phyloP scores from a whole-genome alignment of 2,888 invertebrate genomes.

The Sthenelais limicola region DNA sequence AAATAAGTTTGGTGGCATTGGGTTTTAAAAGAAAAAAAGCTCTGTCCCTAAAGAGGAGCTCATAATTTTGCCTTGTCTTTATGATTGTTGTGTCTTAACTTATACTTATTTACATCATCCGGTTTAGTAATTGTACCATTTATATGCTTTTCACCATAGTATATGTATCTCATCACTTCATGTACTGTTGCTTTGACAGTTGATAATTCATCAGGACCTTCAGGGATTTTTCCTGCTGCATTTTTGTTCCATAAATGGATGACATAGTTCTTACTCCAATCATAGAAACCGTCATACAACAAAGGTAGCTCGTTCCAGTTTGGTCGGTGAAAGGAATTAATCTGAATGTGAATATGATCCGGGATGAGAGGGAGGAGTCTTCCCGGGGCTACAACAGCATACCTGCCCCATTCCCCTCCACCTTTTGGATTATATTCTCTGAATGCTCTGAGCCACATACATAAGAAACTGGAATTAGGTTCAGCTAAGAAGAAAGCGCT shows the following conservation, averaged over 20 bases:
- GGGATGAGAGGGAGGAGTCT: background rate
- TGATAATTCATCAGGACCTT: too few species aligned
- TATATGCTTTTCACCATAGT: too few species aligned
- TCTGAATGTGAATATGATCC: background rate
- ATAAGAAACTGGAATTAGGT: background rate
- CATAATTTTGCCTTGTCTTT: too few species aligned
- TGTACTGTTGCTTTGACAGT: too few species aligned
- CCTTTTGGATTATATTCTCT: constrained; percentile 8
- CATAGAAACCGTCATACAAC: constrained; percentile 11
- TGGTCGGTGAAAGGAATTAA: background rate
- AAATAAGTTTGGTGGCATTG: too few species aligned
- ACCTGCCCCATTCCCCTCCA: background rate
- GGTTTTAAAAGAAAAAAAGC: too few species aligned
- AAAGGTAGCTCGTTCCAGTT: constrained; percentile 6
- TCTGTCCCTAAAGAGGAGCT: too few species aligned
- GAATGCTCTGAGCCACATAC: constrained; percentile 17
- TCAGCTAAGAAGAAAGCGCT: constrained; percentile 18
- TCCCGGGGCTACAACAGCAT: constrained; percentile 4
- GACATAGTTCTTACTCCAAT: constrained; percentile 20
- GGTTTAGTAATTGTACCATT: too few species aligned
- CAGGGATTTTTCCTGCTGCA: too few species aligned
- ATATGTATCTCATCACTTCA: too few species aligned
- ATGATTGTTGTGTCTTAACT: too few species aligned
- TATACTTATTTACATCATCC: too few species aligned
- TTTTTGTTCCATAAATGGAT: constrained; percentile 9